Base-by-base conservation (phyloP, 2,888 invertebrate species). In the Nomada fucata region DNA sequence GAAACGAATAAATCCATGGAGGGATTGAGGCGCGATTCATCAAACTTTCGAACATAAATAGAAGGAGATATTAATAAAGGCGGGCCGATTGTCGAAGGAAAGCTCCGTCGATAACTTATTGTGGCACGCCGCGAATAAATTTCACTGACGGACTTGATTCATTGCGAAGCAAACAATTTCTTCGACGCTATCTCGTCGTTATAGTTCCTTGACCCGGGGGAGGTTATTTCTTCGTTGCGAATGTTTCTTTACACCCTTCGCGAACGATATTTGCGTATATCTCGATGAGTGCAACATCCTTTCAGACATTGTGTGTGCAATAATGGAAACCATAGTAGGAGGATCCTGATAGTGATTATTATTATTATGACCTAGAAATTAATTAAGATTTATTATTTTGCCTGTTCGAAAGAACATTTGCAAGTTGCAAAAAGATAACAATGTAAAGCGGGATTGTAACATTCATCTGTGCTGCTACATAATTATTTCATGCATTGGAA, bases 121-220 rank as follows among this genome's bases (percentile, higher is more conserved):
- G 68, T 60, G 15, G 67, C 72, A 26, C 29, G 26, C 29, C 29
- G 10, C n/a, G 71, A 68, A 79, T 76, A 83, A 79, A 79, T 76
- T 86, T 52, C 55, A 52, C 73, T 29, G 60, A 65, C 53, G 20
- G 15, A 52, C 11, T 61, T 60, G 73, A 83, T 86, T 85, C 74
- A 77, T 75, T 61, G 71, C 69, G 55, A 42, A 42, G 50, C 60
- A 20, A 82, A 59, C 74, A 75, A 60, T 70, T 83, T 63, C 55
- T 50, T 18, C 15, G 47, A 23, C 50, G 63, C 18, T 79, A 71
- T 18, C 50, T 29, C 44, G 15, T 76, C 59, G 53, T 61, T 55
- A 44, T 69, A 82, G 76, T 26, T 73, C 18, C 13, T 47, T 36
- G 53, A 36, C 18, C 57, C 10, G 7, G 47, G 23, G 57, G 23